Percentiles rank a stretch among this genome's conserved stretches.
These are phyloP conservation scores for Hippocampus abdominalis DNA, from an alignment of 2,113 vertebrate species.

Conservation along the genomic window DNA sequence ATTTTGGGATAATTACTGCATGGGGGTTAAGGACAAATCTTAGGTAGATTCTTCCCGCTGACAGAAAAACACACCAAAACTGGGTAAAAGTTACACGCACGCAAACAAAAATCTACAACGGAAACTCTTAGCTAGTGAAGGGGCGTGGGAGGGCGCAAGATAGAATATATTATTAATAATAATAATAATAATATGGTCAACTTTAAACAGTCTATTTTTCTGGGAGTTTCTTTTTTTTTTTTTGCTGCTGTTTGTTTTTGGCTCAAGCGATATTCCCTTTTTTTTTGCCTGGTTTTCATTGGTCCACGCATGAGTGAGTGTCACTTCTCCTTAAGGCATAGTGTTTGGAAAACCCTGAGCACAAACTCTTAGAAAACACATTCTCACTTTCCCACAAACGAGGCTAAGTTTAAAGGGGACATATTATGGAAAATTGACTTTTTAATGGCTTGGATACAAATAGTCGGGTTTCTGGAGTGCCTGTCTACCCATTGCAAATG, in stretches of 20 bases:
- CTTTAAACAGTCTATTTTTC: slow-evolving; percentile 63
- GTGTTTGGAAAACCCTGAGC: slow-evolving; percentile 68
- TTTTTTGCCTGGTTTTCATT: slow-evolving; percentile 56
- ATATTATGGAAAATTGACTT: neutral
- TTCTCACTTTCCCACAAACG: slow-evolving; percentile 35
- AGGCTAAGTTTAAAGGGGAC: neutral
- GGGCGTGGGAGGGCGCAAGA: slow-evolving; percentile 15
- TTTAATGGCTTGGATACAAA: neutral
- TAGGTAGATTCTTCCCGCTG: slow-evolving; percentile 73
- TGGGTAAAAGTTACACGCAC: slow-evolving; percentile 57
- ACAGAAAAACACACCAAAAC: slow-evolving; percentile 58
- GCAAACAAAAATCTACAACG: slow-evolving; percentile 42
- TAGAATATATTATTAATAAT: slow-evolving; percentile 79
- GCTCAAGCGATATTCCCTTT: slow-evolving; percentile 26
- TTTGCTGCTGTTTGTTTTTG: neutral
- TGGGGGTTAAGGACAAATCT: slow-evolving; percentile 53
- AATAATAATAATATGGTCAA: slow-evolving; percentile 47
- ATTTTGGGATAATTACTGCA: no score
- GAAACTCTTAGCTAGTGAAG: slow-evolving; percentile 46
- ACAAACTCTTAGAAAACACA: slow-evolving; percentile 46
- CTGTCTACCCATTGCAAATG: neutral
- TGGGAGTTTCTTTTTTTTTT: slow-evolving; percentile 27
- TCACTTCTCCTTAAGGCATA: slow-evolving; percentile 55
- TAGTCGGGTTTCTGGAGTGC: neutral
- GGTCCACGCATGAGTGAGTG: slow-evolving; percentile 26